Conservation (phyloP, 2,113 vertebrate species). For the Cavia porcellus region DNA sequence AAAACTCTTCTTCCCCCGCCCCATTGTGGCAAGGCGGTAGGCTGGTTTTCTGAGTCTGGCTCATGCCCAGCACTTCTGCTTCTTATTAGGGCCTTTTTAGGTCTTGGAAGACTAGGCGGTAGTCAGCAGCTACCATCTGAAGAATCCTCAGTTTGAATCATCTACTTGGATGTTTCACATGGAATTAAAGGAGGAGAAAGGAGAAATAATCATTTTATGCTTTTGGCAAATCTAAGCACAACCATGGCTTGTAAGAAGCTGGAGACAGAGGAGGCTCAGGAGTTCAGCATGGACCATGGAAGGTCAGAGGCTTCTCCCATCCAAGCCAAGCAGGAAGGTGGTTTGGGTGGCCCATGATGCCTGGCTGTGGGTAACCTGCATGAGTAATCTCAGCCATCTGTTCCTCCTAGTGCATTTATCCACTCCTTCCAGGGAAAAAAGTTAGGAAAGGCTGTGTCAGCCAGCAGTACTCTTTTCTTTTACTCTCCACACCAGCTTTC, state of each 20-base stretch:
- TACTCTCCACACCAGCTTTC: not conserved
- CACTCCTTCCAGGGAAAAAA: not conserved
- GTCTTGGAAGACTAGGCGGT: not conserved
- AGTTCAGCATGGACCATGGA: not conserved
- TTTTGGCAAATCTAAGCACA: not conserved
- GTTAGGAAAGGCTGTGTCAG: rapidly evolving
- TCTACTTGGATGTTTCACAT: not conserved
- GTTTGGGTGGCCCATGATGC: rapidly evolving
- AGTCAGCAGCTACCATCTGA: not conserved
- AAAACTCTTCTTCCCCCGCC: not conserved
- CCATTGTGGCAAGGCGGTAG: not conserved
- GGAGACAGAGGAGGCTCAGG: not conserved
- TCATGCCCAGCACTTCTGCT: not conserved
- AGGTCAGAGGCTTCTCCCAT: not conserved
- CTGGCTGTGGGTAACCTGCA: not conserved
- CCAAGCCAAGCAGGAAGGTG: not conserved
- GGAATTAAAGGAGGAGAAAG: not conserved
- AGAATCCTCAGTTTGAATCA: not conserved
- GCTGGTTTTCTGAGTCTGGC: not conserved
- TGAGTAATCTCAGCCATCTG: rapidly evolving
- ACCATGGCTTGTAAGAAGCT: not conserved
- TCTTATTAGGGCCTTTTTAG: not conserved
- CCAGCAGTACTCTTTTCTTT: not conserved
- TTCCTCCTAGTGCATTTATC: not conserved
- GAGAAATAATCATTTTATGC: not conserved